Percentiles rank a stretch among this genome's conserved stretches.
phyloP scores from a whole-genome alignment of 2,888 invertebrate genomes.

The Netelia inedita region DNA sequence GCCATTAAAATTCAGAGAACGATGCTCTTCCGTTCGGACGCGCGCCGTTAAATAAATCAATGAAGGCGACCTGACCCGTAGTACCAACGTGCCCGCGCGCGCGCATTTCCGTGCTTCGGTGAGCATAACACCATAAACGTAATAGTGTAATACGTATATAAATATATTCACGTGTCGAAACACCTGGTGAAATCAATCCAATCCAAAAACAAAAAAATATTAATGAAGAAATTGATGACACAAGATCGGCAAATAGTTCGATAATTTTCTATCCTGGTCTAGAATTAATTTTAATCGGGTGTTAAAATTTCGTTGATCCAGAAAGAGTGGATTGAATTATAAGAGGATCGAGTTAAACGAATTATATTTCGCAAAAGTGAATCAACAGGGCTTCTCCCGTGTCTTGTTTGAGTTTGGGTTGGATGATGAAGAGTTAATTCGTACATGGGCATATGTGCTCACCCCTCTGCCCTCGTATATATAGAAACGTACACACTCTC shows the following conservation, averaged over 20 bases:
- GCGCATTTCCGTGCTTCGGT: constrained; percentile 76
- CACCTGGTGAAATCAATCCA: constrained; percentile 17
- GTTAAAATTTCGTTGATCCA: background rate
- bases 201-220: background rate
- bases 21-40: constrained; percentile 68
- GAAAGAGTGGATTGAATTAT: background rate
- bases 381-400: constrained; percentile 24
- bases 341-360: background rate
- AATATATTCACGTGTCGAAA: constrained; percentile 32
- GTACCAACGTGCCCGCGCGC: constrained; percentile 62
- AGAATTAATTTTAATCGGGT: background rate
- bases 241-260: background rate
- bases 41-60: constrained; percentile 78
- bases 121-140: constrained; percentile 73
- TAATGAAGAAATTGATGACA: background rate
- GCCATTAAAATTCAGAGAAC: constrained; percentile 70
- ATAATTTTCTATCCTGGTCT: background rate
- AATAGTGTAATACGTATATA: constrained; percentile 36
- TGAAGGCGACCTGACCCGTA: constrained; percentile 60
- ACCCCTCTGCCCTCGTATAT: background rate
- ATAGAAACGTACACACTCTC: background rate
- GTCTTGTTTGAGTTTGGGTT: constrained; percentile 38
- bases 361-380: background rate
- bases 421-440: constrained; percentile 62
- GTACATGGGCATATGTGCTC: constrained; percentile 21